Percentiles rank a stretch among this genome's conserved stretches.
phyloP scores from a whole-genome alignment of 2,113 vertebrate species.

The Erpornis zantholeuca region DNA sequence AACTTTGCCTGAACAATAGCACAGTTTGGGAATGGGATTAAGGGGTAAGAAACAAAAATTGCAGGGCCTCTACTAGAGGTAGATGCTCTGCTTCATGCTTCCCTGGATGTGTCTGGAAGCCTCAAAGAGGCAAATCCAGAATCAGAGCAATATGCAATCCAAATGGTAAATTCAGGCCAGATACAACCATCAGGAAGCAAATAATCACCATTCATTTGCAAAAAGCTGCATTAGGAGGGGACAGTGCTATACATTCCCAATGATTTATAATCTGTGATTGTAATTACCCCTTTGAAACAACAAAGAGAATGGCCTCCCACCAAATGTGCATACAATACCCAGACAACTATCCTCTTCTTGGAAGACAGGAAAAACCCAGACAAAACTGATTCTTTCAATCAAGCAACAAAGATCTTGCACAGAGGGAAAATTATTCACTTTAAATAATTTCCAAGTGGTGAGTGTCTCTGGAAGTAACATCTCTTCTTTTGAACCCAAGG shows the following conservation, averaged over 20 bases:
- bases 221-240: slow-evolving; percentile 54
- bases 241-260: slow-evolving; percentile 32
- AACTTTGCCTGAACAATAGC: neutral
- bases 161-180: slow-evolving; percentile 49
- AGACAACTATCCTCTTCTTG: slow-evolving; percentile 26
- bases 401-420: slow-evolving; percentile 36
- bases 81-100: no score
- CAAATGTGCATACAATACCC: neutral
- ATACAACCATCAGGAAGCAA: slow-evolving; percentile 51
- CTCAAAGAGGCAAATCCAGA: slow-evolving; percentile 62
- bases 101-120: slow-evolving; percentile 49
- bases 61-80: slow-evolving; percentile 44
- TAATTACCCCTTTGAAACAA: slow-evolving; percentile 70
- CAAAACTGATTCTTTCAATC: slow-evolving; percentile 47
- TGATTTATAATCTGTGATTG: slow-evolving; percentile 69
- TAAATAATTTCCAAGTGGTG: neutral
- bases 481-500: neutral
- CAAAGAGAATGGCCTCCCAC: slow-evolving; percentile 48
- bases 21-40: slow-evolving; percentile 5
- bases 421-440: slow-evolving; percentile 42
- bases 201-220: slow-evolving; percentile 46
- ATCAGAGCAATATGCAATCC: slow-evolving; percentile 56
- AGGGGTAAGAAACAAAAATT: neutral
- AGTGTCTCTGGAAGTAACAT: neutral
- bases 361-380: neutral